phyloP scores from a whole-genome alignment of 2,113 vertebrate genomes.

The Plotosus lineatus region DNA sequence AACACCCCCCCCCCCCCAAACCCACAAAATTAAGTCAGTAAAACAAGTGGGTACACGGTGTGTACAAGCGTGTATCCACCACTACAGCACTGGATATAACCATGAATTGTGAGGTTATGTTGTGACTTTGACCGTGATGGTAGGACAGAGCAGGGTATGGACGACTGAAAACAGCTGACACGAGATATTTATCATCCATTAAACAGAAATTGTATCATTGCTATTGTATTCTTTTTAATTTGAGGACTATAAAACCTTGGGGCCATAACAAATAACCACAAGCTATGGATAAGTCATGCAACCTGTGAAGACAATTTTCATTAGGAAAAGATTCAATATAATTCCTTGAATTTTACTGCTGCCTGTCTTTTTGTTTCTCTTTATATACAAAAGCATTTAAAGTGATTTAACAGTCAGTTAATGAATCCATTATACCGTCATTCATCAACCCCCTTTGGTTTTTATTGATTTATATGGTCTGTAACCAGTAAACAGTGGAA shows the following conservation, averaged over 20 bases:
- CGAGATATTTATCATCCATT: background rate
- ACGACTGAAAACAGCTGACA: background rate
- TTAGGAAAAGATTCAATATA: constrained; percentile 29
- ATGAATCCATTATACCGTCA: constrained; percentile 38
- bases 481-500: constrained; percentile 11
- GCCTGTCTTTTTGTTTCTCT: constrained; percentile 21
- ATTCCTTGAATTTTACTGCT: constrained; percentile 42
- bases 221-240: background rate
- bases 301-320: background rate
- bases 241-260: background rate
- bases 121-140: background rate
- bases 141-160: background rate
- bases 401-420: constrained; percentile 42
- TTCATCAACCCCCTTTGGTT: background rate
- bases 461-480: constrained; percentile 35
- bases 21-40: no score
- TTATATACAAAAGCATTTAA: constrained; percentile 9
- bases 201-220: background rate
- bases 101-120: background rate
- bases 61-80: no score
- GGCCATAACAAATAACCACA: background rate
- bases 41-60: no score
- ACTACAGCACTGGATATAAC: background rate
- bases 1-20: no score
- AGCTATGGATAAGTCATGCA: no score